Base-by-base conservation (phyloP, 2,888 invertebrate genomes). In the Tyria jacobaeae region DNA sequence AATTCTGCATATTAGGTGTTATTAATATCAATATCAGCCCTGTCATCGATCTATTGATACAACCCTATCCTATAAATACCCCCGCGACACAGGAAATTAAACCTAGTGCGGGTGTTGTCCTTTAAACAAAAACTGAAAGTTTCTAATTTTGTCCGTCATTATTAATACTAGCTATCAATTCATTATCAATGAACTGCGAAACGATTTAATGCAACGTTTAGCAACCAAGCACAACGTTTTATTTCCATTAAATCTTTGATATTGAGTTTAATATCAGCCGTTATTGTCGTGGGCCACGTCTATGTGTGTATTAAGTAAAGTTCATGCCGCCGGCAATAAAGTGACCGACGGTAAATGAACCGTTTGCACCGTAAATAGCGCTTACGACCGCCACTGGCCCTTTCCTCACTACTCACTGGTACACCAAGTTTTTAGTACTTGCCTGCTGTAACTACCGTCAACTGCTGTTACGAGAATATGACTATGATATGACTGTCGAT, bases 271-370 rank as follows among this genome's bases (percentile, higher is more conserved):
- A 60, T 66, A 64, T 57, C 59, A 64, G 57, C 41, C 41, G 58
- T 59, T 61, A 59, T 55, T 64, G 64, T 68, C 44, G 56, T 58
- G 41, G 56, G 54, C 52, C 66, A 70, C 58, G 61, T 66, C 62
- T 67, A 65, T 70, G 69, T 70, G 62, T 74, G 75, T 76, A 71
- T 85, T 85, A 86, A 86, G 81, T 86, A 84, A 89, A 89, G 86
- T 87, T 88, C 84, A 86, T 73, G 68, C 70, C 74, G 68, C 70
- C 64, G 56, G 75, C 70, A 81, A 85, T 89, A 87, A 86, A 89
- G 83, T 85, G 84, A 85, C 85, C 84, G 84, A 75, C 82, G 80
- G 83, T 83, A 86, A 90, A 88, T 87, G 86, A 89, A 85, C 87
- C 87, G 85, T 85, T 79, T 73, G 72, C 65, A 78, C 83, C 84